A percentile compares a stretch with the other conserved stretches of the same genome.
These are phyloP conservation scores for Harpalus rufipes DNA, from an alignment of 2,888 invertebrate genomes.

Conservation along the genomic window DNA sequence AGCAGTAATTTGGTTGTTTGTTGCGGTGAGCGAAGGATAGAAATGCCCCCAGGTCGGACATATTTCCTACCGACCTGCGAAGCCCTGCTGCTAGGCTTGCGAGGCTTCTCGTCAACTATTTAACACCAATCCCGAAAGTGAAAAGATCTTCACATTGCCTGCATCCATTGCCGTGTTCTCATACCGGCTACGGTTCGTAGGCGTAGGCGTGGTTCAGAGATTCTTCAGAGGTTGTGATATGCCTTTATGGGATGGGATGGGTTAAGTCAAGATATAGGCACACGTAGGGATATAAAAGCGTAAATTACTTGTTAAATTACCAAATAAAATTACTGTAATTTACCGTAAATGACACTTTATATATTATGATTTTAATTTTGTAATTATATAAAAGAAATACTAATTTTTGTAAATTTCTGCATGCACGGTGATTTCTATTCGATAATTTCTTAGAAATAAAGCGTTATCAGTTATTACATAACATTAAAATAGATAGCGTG, in stretches of 20 bases:
- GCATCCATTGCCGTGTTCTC: neutral
- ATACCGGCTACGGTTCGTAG: neutral
- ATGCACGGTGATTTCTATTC: too few species aligned
- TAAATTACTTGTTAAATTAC: too few species aligned
- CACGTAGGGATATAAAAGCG: neutral
- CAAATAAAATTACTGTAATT: too few species aligned
- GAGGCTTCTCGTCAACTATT: conserved; percentile 58
- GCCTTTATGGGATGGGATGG: neutral
- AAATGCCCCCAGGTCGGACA: conserved; percentile 46
- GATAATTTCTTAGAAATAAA: too few species aligned
- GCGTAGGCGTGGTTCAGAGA: neutral
- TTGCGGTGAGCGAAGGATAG: conserved; percentile 1
- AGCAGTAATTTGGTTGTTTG: conserved; percentile 51
- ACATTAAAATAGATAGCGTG: too few species aligned
- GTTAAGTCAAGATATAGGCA: neutral
- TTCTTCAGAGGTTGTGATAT: neutral
- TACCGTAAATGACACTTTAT: too few species aligned
- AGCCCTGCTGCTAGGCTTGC: neutral
- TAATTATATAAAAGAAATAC: too few species aligned
- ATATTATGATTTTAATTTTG: too few species aligned
- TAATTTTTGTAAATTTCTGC: too few species aligned
- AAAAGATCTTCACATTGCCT: conserved; percentile 37
- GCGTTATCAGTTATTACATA: too few species aligned
- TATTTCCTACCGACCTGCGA: conserved; percentile 40
- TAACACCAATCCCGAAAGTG: conserved; percentile 53